Percentiles rank a stretch among this genome's conserved stretches.
These are phyloP conservation scores for Gymnocheta viridis DNA, from an alignment of 2,888 invertebrate species.

Conservation along the genomic window DNA sequence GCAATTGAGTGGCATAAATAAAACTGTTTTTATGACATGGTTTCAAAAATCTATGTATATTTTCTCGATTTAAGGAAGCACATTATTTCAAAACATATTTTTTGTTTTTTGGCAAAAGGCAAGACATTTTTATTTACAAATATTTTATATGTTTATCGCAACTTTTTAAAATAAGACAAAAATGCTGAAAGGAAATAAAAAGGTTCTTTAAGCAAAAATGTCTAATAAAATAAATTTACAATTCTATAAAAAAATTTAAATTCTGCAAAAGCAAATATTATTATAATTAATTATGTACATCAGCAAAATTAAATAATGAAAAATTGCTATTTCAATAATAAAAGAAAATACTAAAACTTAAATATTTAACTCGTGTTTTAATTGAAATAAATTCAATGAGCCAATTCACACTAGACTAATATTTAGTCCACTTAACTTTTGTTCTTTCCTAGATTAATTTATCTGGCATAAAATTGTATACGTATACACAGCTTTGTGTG, in stretches of 20 bases:
- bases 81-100: too few species aligned
- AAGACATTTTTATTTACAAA: neutral
- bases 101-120: neutral
- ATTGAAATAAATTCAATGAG: too few species aligned
- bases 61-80: neutral
- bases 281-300: conserved; percentile 52
- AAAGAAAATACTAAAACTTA: conserved; percentile 47
- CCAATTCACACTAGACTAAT: too few species aligned
- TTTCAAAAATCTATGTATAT: conserved; percentile 57
- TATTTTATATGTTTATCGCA: neutral
- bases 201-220: neutral
- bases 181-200: neutral
- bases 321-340: conserved; percentile 60
- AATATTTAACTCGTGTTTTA: conserved; percentile 14
- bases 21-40: conserved; percentile 48
- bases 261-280: conserved; percentile 50
- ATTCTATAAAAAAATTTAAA: too few species aligned
- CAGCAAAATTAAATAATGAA: conserved; percentile 45
- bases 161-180: neutral
- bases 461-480: too few species aligned
- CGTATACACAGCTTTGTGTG: too few species aligned
- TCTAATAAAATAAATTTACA: conserved; percentile 37
- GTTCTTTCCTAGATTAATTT: too few species aligned
- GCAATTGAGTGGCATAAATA: neutral
- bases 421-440: too few species aligned